These are phyloP conservation scores for Haplochromis burtoni DNA, from an alignment of 2,113 vertebrate genomes.

Conservation along the genomic window DNA sequence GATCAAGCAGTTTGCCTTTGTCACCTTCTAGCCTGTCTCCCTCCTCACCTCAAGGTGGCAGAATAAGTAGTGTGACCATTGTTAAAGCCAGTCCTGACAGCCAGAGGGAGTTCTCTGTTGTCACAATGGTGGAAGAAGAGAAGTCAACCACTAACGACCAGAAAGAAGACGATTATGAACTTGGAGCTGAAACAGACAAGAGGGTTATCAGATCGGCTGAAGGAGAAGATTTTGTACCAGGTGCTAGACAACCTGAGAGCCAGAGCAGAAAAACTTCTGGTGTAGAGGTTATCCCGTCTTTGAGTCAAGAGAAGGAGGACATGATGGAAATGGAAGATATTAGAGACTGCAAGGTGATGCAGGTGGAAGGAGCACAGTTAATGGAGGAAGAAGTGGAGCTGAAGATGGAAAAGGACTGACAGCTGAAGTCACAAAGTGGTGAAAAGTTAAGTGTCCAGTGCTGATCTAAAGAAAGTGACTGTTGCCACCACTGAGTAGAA, in stretches of 20 bases:
- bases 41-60: not conserved
- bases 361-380: not conserved
- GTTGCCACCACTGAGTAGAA: not conserved
- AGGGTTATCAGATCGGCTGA: not conserved
- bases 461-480: not conserved
- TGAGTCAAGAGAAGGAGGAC: constrained; percentile 40
- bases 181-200: not conserved
- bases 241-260: not conserved
- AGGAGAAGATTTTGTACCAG: not conserved
- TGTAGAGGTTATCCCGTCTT: not conserved
- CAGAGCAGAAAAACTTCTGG: not conserved
- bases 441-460: not conserved
- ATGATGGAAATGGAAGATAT: constrained; percentile 59
- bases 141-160: not conserved
- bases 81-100: constrained; percentile 42
- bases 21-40: not conserved
- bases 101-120: constrained; percentile 48
- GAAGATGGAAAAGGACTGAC: not conserved
- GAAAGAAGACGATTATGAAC: not conserved
- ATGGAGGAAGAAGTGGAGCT: not conserved
- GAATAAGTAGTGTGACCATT: not conserved
- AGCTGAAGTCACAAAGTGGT: not conserved
- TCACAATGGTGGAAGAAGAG: constrained; percentile 29
- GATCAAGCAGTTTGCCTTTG: not conserved
- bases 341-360: constrained; percentile 46